Evolutionary conservation across 2,113 vertebrate species (phyloP).

Genomic region (Cryptomyrus ogoouensis): DNA sequence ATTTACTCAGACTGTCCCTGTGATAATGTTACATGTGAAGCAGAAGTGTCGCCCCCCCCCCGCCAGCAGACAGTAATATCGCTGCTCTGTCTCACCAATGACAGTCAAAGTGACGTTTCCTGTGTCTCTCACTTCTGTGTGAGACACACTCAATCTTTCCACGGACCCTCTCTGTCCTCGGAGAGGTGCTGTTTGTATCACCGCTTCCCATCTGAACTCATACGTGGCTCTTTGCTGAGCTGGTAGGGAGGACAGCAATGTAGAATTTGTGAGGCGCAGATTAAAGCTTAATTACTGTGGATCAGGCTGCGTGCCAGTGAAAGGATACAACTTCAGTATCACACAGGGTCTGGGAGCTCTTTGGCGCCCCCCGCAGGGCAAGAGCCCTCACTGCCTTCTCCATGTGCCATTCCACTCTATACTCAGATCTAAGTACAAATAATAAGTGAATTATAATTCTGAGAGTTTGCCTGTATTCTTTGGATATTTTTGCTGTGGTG

Average conservation of each 20-base stretch:
- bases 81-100: not conserved
- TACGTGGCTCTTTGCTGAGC: not conserved
- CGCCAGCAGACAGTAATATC: not conserved
- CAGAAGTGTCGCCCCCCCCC: not conserved
- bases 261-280: not conserved
- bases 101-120: not conserved
- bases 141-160: not conserved
- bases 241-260: not conserved
- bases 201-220: not conserved
- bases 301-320: not conserved
- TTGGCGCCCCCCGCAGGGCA: not conserved
- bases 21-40: not conserved
- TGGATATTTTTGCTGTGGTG: not conserved
- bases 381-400: not conserved
- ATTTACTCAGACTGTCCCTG: not conserved
- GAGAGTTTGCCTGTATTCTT: not conserved
- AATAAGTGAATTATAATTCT: not conserved
- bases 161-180: not conserved
- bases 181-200: not conserved
- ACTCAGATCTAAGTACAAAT: not conserved
- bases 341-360: not conserved
- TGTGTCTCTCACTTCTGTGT: not conserved
- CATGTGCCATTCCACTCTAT: not conserved
- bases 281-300: not conserved
- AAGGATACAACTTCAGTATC: not conserved